Evolutionary conservation across 2,888 invertebrate genomes (phyloP).

Genomic region (Xylocampa areola): DNA sequence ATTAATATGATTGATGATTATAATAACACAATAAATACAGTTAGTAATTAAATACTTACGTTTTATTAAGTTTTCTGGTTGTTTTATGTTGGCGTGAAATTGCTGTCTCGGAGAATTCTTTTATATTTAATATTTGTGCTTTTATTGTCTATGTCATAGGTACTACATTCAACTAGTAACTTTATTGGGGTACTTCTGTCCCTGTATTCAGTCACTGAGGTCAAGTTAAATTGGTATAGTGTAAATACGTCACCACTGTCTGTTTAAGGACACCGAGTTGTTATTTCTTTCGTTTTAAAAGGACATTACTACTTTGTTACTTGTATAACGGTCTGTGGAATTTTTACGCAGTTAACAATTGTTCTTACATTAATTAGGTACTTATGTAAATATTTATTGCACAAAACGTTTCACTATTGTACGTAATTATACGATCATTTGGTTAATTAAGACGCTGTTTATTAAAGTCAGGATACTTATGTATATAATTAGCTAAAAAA

Average conservation of each 20-base stretch:
- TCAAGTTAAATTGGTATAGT: slow-evolving; percentile 55
- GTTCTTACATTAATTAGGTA: slow-evolving; percentile 30
- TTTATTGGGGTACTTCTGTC: not conserved
- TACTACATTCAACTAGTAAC: too few relatives aligned
- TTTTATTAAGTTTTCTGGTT: too few relatives aligned
- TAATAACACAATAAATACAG: too few relatives aligned
- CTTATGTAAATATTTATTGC: slow-evolving; percentile 19
- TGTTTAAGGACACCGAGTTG: slow-evolving; percentile 51
- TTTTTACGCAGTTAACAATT: slow-evolving; percentile 44
- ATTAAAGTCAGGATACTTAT: slow-evolving; percentile 12
- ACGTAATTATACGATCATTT: slow-evolving; percentile 20
- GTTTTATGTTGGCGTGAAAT: too few relatives aligned
- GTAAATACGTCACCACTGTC: slow-evolving; percentile 59
- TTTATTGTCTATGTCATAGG: too few relatives aligned
- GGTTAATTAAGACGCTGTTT: slow-evolving; percentile 13
- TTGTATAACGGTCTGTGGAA: slow-evolving; percentile 47
- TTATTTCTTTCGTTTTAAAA: slow-evolving; percentile 40
- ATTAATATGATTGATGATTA: too few relatives aligned
- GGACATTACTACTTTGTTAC: slow-evolving; percentile 17
- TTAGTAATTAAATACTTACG: too few relatives aligned
- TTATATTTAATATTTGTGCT: too few relatives aligned
- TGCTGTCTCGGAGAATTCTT: too few relatives aligned
- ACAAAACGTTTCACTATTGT: slow-evolving; percentile 8
- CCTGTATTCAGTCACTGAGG: not conserved
- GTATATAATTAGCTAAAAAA: slow-evolving; percentile 3